phyloP scores from a whole-genome alignment of 2,113 vertebrate species.

The Eclectus roratus region DNA sequence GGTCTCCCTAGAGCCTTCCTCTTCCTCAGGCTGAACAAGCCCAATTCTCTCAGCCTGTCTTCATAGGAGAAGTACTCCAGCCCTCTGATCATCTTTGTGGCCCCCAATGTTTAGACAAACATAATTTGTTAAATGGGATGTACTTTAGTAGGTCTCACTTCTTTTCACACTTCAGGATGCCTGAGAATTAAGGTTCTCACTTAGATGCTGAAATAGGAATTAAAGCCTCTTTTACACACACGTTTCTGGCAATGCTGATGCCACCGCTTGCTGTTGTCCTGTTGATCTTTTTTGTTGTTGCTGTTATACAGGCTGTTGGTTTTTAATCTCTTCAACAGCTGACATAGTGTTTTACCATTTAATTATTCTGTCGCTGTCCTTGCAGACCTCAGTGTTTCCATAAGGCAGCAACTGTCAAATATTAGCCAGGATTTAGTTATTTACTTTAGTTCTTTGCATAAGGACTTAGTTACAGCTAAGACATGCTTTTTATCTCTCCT shows the following conservation, averaged over 20 bases:
- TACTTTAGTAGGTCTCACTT: neutral
- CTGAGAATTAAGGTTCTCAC: neutral
- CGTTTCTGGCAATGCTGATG: neutral
- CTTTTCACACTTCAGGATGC: rapidly evolving
- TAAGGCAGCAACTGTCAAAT: constrained; percentile 24
- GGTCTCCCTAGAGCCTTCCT: neutral
- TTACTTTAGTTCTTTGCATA: constrained; percentile 36
- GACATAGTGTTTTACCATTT: constrained; percentile 27
- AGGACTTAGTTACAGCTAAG: constrained; percentile 32
- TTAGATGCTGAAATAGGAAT: neutral
- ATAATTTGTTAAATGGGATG: neutral
- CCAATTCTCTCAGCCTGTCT: neutral
- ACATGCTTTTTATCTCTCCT: neutral
- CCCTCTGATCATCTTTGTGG: neutral
- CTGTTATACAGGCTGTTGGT: neutral
- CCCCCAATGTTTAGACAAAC: neutral
- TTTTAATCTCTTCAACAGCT: constrained; percentile 45
- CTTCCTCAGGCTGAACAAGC: neutral
- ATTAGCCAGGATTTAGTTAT: constrained; percentile 39
- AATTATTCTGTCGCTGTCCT: neutral
- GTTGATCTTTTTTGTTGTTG: constrained; percentile 13
- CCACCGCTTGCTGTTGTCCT: neutral
- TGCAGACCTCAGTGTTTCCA: neutral
- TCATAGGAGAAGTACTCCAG: neutral
- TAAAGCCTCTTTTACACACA: neutral